phyloP scores from a whole-genome alignment of 2,113 vertebrate genomes.

The chimpanzee (Pan troglodytes) region NHGRI_mPanTro3-v2.1_pri NC_072401.2:52291001-52291500 shows the following conservation, averaged over 20 bases:
- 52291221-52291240: not conserved
- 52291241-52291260: not conserved
- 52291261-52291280: not conserved
- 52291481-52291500: too few species aligned
- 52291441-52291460: too few species aligned
- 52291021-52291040: slow-evolving; percentile 23
- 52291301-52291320: too few species aligned
- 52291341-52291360: too few species aligned
- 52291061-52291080: not conserved
- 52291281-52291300: too few species aligned
- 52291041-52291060: not conserved
- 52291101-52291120: not conserved
- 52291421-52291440: too few species aligned
- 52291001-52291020: slow-evolving; percentile 3
- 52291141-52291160: not conserved
- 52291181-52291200: slow-evolving; percentile 26
- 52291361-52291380: too few species aligned
- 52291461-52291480: too few species aligned
- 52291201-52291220: slow-evolving; percentile 31
- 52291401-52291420: too few species aligned
- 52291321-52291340: too few species aligned
- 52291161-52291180: slow-evolving; percentile 24
- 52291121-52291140: slow-evolving; percentile 1
- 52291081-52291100: not conserved
- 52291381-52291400: too few species aligned